These are phyloP conservation scores for Chamaetylas fuelleborni DNA, from an alignment of 2,113 vertebrate species.

Conservation along the genomic window DNA sequence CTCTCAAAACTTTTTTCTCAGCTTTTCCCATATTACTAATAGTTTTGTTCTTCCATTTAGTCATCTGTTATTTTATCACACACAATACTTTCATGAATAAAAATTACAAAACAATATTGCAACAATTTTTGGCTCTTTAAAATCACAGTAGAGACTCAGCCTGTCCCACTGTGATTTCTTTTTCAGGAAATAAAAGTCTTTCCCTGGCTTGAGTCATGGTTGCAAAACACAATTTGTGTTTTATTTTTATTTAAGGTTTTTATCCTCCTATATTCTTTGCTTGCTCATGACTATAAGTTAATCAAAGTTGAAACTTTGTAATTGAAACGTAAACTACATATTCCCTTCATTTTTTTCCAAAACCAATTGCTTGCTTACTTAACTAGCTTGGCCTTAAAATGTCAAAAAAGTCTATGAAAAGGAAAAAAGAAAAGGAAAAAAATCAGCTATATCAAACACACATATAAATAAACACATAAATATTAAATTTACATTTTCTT, in stretches of 20 bases:
- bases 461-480: neutral
- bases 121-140: neutral
- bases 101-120: neutral
- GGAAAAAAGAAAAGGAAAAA: neutral
- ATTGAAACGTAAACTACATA: neutral
- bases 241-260: neutral
- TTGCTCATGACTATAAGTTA: neutral
- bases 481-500: neutral
- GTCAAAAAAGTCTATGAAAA: neutral
- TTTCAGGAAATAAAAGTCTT: neutral
- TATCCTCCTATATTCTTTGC: neutral
- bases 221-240: neutral
- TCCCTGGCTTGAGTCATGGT: fast-evolving
- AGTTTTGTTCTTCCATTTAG: neutral
- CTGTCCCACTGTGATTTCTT: neutral
- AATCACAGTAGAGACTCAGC: neutral
- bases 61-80: neutral
- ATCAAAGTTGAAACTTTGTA: neutral
- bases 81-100: neutral
- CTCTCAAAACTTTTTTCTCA: neutral
- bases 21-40: neutral
- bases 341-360: neutral
- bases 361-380: neutral
- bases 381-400: neutral
- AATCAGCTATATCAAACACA: neutral